Conservation (phyloP, 35 echinoderm and acorn worm species). For the Apostichopus parvimensis region DNA sequence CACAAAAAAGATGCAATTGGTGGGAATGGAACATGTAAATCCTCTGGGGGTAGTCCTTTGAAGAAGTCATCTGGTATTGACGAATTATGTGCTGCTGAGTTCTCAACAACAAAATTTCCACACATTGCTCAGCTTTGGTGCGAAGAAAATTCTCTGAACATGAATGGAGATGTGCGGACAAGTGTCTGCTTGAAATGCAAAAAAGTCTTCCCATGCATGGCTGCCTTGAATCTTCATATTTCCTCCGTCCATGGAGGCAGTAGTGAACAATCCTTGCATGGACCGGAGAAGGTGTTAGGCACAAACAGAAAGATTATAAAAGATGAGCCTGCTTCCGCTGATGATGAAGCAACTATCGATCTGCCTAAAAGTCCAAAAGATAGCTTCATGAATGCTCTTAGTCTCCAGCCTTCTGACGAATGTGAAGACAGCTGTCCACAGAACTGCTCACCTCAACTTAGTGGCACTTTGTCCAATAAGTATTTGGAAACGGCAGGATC, state of each 20-base stretch:
- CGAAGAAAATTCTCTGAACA: slow-evolving; percentile 63
- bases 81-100: slow-evolving; percentile 81
- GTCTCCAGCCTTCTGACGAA: slow-evolving; percentile 38
- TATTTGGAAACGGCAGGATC: not conserved
- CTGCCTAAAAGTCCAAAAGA: slow-evolving; percentile 39
- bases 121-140: slow-evolving; percentile 88
- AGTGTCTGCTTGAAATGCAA: slow-evolving; percentile 56
- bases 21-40: not conserved
- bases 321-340: not conserved
- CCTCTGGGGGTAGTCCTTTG: not conserved
- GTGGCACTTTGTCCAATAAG: not conserved
- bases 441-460: not conserved
- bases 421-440: not conserved
- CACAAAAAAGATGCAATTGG: slow-evolving; percentile 67
- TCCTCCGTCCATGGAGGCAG: slow-evolving; percentile 8
- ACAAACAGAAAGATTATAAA: not conserved
- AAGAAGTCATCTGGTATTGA: slow-evolving; percentile 65
- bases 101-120: slow-evolving; percentile 87
- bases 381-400: slow-evolving; percentile 43
- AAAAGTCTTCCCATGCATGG: slow-evolving; percentile 86
- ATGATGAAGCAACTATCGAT: not conserved
- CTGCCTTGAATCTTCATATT: slow-evolving; percentile 78
- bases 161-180: not conserved
- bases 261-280: slow-evolving; percentile 6
- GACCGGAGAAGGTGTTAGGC: not conserved